These are phyloP conservation scores for Microtus pennsylvanicus DNA, from an alignment of 2,113 vertebrate genomes.

Conservation along the genomic window DNA sequence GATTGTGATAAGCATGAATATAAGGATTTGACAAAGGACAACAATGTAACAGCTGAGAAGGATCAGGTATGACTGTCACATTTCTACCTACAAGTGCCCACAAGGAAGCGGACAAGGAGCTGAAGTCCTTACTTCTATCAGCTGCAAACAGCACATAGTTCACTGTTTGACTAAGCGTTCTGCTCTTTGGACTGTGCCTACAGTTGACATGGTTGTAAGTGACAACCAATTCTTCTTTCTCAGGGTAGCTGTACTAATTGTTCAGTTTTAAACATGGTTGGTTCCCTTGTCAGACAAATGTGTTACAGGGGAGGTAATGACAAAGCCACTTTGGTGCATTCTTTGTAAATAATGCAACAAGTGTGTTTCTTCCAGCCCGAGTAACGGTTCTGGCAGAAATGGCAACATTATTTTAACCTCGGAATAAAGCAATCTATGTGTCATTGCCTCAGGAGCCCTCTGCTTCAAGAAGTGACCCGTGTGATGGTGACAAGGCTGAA, in stretches of 20 bases:
- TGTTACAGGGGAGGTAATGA: conserved; percentile 85
- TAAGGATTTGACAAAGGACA: conserved; percentile 93
- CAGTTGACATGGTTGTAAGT: not conserved
- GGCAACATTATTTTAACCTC: not conserved
- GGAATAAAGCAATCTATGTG: not conserved
- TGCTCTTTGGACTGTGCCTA: not conserved
- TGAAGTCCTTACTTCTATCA: not conserved
- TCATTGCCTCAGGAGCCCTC: not conserved
- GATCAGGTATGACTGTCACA: conserved; percentile 90
- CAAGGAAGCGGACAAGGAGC: not conserved
- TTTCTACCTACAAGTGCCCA: not conserved
- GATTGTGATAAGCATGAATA: conserved; percentile 80
- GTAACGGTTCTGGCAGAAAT: not conserved
- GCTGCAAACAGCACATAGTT: not conserved
- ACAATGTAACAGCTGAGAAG: conserved; percentile 95
- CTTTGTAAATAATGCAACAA: not conserved
- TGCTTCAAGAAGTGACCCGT: not conserved
- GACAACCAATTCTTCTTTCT: conserved; percentile 33
- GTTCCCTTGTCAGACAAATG: conserved; percentile 92
- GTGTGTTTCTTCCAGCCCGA: not conserved
- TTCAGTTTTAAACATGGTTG: conserved; percentile 92
- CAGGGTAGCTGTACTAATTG: conserved; percentile 88
- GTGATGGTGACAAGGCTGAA: not conserved
- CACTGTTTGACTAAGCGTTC: not conserved
- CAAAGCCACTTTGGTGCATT: not conserved